Percentiles rank a stretch among this genome's conserved stretches.
Evolutionary conservation across 2,797 vertebrate genomes (phyloP).

Genomic region (Thaleichthys pacificus): DNA sequence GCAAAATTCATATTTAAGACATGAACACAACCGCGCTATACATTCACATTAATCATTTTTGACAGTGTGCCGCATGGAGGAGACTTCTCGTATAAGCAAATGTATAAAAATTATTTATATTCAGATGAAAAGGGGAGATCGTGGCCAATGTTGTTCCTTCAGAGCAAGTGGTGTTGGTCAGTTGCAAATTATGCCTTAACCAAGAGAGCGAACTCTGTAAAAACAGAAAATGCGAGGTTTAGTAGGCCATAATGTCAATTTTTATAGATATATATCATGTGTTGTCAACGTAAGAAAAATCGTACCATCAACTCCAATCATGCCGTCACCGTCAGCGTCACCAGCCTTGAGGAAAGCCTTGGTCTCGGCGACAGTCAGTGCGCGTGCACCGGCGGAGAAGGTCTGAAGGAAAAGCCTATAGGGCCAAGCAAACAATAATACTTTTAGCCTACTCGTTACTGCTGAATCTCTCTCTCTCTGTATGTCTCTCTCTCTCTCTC

Average conservation of each 20-base stretch:
- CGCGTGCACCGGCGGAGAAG: slow-evolving; percentile 70
- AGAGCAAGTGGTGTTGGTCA: slow-evolving; percentile 75
- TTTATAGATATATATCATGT: neutral
- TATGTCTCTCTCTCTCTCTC: neutral
- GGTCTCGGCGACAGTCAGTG: slow-evolving; percentile 75
- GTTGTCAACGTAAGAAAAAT: neutral
- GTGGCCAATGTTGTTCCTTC: slow-evolving; percentile 77
- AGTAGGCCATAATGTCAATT: neutral
- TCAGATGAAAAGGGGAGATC: slow-evolving; percentile 76
- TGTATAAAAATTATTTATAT: slow-evolving; percentile 82
- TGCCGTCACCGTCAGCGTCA: slow-evolving; percentile 80
- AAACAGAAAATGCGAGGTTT: slow-evolving; percentile 9
- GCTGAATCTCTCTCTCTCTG: neutral
- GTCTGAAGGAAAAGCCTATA: slow-evolving; percentile 82
- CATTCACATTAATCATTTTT: slow-evolving; percentile 79
- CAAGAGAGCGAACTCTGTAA: slow-evolving; percentile 73
- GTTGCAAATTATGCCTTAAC: slow-evolving; percentile 71
- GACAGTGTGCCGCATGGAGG: slow-evolving; percentile 78
- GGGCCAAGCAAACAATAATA: neutral
- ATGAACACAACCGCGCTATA: slow-evolving; percentile 77
- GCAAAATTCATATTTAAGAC: slow-evolving; percentile 85
- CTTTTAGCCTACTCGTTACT: neutral
- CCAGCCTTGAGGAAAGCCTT: slow-evolving; percentile 74
- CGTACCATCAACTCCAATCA: slow-evolving; percentile 79
- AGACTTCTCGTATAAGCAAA: slow-evolving; percentile 73